These are phyloP conservation scores for Rhamphomyia laevipes DNA, from an alignment of 2,888 invertebrate species.

Conservation along the genomic window DNA sequence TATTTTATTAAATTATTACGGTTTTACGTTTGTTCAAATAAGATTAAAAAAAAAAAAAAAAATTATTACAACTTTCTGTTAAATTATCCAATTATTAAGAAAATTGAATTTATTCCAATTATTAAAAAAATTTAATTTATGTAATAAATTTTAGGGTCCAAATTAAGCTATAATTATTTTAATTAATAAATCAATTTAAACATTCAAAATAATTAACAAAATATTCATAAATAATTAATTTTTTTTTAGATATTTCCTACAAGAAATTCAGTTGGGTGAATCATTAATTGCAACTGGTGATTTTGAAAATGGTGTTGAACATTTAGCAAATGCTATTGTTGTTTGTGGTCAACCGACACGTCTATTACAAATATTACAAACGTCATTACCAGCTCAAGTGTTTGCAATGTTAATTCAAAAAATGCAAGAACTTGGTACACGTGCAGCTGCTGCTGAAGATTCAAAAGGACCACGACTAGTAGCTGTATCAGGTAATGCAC, in stretches of 20 bases:
- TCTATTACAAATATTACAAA: conserved; percentile 54
- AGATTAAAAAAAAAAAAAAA: too few relatives aligned
- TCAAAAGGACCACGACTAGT: conserved; percentile 21
- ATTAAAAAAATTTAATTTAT: too few relatives aligned
- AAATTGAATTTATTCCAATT: too few relatives aligned
- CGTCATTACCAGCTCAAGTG: conserved; percentile 89
- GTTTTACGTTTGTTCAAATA: too few relatives aligned
- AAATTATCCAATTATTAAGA: too few relatives aligned
- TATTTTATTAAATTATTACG: too few relatives aligned
- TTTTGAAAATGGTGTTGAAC: conserved; percentile 84
- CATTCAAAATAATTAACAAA: too few relatives aligned
- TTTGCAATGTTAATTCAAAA: conserved; percentile 80
- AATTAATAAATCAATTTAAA: too few relatives aligned
- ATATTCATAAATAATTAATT: not conserved
- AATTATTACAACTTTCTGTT: too few relatives aligned
- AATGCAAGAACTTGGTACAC: conserved; percentile 36
- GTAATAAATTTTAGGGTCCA: too few relatives aligned
- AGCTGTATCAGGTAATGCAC: conserved; percentile 7
- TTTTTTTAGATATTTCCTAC: conserved; percentile 41
- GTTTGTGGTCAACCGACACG: conserved; percentile 73
- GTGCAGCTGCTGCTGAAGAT: conserved; percentile 26
- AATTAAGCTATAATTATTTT: too few relatives aligned
- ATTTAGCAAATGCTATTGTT: conserved; percentile 93
- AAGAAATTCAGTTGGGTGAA: conserved; percentile 87
- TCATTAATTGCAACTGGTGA: conserved; percentile 78